phyloP scores from a whole-genome alignment of 1,140 invertebrate species.

The Anoplophora glabripennis region DNA sequence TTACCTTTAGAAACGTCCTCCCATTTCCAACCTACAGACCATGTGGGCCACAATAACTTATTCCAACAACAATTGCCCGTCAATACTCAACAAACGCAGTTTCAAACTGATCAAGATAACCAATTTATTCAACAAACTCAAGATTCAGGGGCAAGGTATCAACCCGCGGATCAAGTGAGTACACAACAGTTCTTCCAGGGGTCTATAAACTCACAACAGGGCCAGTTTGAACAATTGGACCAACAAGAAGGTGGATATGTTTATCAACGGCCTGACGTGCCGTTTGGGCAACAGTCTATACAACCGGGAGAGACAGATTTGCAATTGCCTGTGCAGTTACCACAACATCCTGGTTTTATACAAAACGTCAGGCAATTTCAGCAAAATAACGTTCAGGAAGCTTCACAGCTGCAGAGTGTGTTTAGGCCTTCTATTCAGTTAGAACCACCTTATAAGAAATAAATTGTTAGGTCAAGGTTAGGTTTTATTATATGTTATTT shows the following conservation, averaged over 20 bases:
- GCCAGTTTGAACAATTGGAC: background rate
- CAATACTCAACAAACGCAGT: background rate
- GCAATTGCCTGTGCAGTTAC: constrained; percentile 38
- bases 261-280: constrained; percentile 3
- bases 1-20: constrained; percentile 1
- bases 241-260: constrained; percentile 1
- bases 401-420: constrained; percentile 6
- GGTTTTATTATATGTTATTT: background rate
- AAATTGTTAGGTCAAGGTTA: background rate
- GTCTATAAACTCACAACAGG: background rate
- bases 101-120: background rate
- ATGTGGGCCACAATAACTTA: background rate
- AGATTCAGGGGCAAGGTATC: background rate
- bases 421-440: constrained; percentile 33
- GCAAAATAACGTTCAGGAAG: constrained; percentile 11
- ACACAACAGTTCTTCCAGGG: constrained; percentile 7
- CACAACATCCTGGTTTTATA: constrained; percentile 30
- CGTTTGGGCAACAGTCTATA: constrained; percentile 15
- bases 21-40: background rate
- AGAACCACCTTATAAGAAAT: constrained; percentile 34
- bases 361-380: constrained; percentile 2
- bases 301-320: constrained; percentile 39
- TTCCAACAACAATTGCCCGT: background rate
- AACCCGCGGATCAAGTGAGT: constrained; percentile 8
- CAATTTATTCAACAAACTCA: background rate